Evolutionary conservation across 2,113 vertebrate species (phyloP).

Genomic region (Hydropotes inermis): DNA sequence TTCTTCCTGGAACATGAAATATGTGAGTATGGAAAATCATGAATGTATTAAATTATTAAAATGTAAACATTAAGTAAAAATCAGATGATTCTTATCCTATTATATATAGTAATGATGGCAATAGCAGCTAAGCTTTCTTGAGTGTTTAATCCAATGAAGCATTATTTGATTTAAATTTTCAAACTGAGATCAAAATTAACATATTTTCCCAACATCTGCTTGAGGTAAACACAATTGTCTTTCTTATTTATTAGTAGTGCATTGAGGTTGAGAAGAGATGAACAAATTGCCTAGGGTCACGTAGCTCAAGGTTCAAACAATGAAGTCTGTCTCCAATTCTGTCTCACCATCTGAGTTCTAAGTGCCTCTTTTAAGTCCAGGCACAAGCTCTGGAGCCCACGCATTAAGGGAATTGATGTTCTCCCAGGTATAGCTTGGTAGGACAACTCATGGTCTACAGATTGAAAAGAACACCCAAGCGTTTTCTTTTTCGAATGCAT

Average conservation of each 20-base stretch:
- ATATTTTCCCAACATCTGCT: not conserved
- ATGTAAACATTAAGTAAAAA: not conserved
- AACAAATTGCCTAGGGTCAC: not conserved
- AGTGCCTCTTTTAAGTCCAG: not conserved
- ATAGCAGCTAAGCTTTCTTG: not conserved
- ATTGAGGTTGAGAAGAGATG: not conserved
- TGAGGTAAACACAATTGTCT: not conserved
- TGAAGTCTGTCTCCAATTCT: not conserved
- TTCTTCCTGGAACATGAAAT: not conserved
- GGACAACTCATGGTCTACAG: not conserved
- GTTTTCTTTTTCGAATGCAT: not conserved
- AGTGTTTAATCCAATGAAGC: not conserved
- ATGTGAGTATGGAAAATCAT: not conserved
- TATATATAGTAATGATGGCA: not conserved
- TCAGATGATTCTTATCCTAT: not conserved
- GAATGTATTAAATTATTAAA: not conserved
- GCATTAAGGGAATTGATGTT: not conserved
- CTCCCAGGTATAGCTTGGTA: not conserved
- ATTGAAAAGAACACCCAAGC: not conserved
- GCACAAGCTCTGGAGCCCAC: not conserved
- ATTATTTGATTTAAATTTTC: conserved; percentile 1
- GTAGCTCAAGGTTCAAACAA: not conserved
- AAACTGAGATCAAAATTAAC: not conserved
- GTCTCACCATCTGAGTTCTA: not conserved
- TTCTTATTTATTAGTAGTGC: not conserved